Percentiles rank a stretch among this genome's conserved stretches.
Evolutionary conservation across 2,888 invertebrate genomes (phyloP).

Genomic region (Caenorhabditis virilis): DNA sequence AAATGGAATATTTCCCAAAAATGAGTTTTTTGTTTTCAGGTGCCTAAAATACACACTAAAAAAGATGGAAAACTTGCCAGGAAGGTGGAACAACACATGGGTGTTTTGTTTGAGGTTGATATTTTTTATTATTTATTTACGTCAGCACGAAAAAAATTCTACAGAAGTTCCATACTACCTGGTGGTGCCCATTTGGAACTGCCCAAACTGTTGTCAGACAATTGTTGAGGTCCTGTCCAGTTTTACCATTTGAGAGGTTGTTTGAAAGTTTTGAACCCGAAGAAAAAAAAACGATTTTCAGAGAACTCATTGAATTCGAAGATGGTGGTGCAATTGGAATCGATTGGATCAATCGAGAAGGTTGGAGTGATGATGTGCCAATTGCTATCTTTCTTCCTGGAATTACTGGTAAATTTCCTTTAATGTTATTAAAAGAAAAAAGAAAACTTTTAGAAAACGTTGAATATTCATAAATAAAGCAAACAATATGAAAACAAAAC

Average conservation of each 20-base stretch:
- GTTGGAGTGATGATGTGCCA: conserved; percentile 69
- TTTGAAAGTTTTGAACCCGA: background rate
- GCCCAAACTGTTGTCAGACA: conserved; percentile 53
- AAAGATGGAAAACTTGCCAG: conserved; percentile 30
- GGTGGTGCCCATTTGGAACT: conserved; percentile 59
- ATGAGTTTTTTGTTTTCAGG: conserved; percentile 19
- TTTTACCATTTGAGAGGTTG: conserved; percentile 50
- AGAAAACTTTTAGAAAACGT: conserved; percentile 69
- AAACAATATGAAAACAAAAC: background rate
- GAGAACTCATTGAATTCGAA: conserved; percentile 69
- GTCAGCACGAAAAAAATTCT: conserved; percentile 1
- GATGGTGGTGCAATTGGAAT: conserved; percentile 82
- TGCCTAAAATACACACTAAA: conserved; percentile 42
- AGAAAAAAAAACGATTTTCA: conserved; percentile 4
- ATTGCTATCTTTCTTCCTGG: conserved; percentile 81
- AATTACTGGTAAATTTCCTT: conserved; percentile 74
- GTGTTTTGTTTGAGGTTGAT: conserved; percentile 28
- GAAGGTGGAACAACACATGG: conserved; percentile 33
- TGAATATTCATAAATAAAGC: conserved; percentile 70
- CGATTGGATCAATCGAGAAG: conserved; percentile 75
- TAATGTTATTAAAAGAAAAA: too few species aligned
- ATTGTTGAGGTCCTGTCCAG: conserved; percentile 43
- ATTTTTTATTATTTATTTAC: background rate
- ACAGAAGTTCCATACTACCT: conserved; percentile 53
- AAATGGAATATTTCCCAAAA: too few species aligned